Evolutionary conservation across 2,113 vertebrate species (phyloP), one percentile per base, ranked within the genome.

Genomic region (Microcebus lehilahytsara): DNA sequence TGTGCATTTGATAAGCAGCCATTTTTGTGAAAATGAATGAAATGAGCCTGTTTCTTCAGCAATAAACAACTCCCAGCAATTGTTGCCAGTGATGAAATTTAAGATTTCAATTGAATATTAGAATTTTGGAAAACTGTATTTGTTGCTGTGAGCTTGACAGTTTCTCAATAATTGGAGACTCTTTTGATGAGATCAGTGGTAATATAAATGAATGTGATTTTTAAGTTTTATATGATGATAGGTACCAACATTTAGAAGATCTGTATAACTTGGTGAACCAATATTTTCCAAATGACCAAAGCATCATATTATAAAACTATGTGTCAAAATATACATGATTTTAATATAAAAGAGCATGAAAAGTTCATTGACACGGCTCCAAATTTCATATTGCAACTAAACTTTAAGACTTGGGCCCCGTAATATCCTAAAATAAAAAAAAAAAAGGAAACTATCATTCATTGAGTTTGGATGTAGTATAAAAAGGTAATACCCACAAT

Each of bases 71-170:
- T 78, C n/a, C 78, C 2, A 34, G 16, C 8, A 87, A 40, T 83
- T 94, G 34, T 83, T 37, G 4, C 20, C 30, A 91, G 46, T 64
- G 17, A 83, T 87, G 32, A 37, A 77, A 93, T 66, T 80, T 56
- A 34, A 91, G 37, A 34, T n/a, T 83, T 83, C 37, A 79, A n/a
- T 6, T 88, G 49, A 88, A 67, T 90, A 84, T n/a, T 56, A 66
- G n/a, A 88, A 72, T 78, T 93, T 95, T 75, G 46, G 51, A 93
- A 91, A 93, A 78, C 11, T 58, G 42, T 93, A 51, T 83, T 93
- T 91, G 32, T 19, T 19, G 40, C 16, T 79, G 34, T 75, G 66
- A 56, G 6, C 37, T 87, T 83, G 5, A 85, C 34, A 77, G 40
- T 85, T 94, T 92, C 40, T 32, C 19, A 89, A 25, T 20, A 58